Conservation (phyloP, 1,140 invertebrate genomes). For the Scylla paramamosain region DNA sequence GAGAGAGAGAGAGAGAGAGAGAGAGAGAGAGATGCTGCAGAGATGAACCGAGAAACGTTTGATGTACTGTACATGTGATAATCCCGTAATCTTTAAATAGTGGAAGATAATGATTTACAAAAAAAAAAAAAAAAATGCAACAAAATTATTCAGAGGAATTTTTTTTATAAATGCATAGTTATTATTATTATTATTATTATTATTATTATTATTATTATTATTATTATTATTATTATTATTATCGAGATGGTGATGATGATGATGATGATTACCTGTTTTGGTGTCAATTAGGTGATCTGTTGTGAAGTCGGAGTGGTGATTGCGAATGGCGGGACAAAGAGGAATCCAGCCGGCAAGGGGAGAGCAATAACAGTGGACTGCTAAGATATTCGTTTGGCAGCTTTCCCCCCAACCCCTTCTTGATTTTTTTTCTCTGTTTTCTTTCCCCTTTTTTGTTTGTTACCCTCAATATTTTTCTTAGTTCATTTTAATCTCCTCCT, state of each 20-base stretch:
- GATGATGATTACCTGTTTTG: not conserved
- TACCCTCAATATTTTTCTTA: too few species aligned
- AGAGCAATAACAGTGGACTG: not conserved
- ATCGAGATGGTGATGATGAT: too few species aligned
- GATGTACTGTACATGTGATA: conserved; percentile 72
- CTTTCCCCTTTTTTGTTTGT: not conserved
- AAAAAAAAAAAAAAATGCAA: not conserved
- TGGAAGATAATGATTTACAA: conserved; percentile 33
- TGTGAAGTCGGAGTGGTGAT: conserved; percentile 66
- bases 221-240: not conserved
- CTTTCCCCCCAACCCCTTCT: not conserved
- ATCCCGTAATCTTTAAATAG: conserved; percentile 59
- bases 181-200: conserved; percentile 23
- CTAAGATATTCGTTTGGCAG: not conserved
- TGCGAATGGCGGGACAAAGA: conserved; percentile 46
- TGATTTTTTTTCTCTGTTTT: not conserved
- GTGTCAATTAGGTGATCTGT: conserved; percentile 40
- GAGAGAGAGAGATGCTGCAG: conserved; percentile 56
- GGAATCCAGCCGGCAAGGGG: not conserved
- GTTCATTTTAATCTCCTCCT: too few species aligned
- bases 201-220: conserved; percentile 6
- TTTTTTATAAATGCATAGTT: not conserved
- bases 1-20: conserved; percentile 7
- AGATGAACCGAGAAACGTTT: conserved; percentile 67
- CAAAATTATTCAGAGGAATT: not conserved